phyloP scores from a whole-genome alignment of 2,797 vertebrate genomes.

The Taenioides sp. region DNA sequence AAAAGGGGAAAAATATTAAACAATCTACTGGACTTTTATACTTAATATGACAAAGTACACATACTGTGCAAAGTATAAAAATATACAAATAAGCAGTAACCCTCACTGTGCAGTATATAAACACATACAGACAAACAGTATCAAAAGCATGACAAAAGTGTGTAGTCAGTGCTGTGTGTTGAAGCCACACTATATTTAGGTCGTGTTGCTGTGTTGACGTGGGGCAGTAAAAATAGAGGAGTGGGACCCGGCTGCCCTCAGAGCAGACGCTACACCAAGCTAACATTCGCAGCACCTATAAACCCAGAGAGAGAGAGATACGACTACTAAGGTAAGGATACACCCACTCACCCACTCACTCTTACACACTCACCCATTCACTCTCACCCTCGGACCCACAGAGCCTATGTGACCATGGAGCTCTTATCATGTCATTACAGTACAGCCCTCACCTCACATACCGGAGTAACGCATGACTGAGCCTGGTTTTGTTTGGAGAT shows the following conservation, averaged over 20 bases:
- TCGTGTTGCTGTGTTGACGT: not conserved
- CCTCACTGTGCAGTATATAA: too few relatives aligned
- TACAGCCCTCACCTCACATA: too few relatives aligned
- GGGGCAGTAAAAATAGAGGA: not conserved
- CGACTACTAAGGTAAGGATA: not conserved
- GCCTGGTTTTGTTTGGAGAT: too few relatives aligned
- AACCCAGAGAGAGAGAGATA: not conserved
- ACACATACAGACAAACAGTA: too few relatives aligned
- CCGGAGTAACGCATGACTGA: too few relatives aligned
- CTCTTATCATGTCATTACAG: too few relatives aligned
- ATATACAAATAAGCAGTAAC: too few relatives aligned
- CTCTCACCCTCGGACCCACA: not conserved
- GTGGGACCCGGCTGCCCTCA: not conserved
- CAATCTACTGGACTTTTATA: too few relatives aligned
- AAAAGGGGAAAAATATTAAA: too few relatives aligned
- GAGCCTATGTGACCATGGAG: not conserved
- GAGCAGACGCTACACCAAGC: not conserved
- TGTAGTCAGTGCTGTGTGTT: not conserved
- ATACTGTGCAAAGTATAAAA: too few relatives aligned
- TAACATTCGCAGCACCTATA: not conserved
- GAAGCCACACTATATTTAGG: conserved; percentile 5
- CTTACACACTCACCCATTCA: not conserved
- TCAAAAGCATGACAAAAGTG: not conserved
- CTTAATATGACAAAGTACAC: too few relatives aligned
- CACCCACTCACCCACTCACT: not conserved